phyloP scores from a whole-genome alignment of 2,113 vertebrate genomes.

The Cyanoliseus patagonus region DNA sequence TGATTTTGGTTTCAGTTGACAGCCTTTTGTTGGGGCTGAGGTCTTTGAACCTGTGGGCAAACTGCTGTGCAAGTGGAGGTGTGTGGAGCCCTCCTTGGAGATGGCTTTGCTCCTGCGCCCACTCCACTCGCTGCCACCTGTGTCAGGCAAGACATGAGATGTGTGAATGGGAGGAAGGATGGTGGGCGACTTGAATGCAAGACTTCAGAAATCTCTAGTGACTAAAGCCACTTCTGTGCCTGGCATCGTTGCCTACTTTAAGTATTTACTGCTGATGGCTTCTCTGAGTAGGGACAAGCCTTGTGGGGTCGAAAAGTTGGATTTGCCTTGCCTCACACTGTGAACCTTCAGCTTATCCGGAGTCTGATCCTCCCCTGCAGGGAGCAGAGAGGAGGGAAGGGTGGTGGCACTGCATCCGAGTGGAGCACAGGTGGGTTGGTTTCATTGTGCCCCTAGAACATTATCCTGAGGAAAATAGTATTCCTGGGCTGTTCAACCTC shows the following conservation, averaged over 20 bases:
- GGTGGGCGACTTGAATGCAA: accelerated
- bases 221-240: background rate
- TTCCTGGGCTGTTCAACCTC: slow-evolving; percentile 59
- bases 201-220: background rate
- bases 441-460: background rate
- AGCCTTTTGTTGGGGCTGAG: background rate
- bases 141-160: background rate
- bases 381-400: background rate
- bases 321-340: background rate
- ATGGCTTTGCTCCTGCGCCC: background rate
- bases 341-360: background rate
- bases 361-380: background rate
- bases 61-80: background rate
- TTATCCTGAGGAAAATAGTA: slow-evolving; percentile 24
- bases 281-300: background rate
- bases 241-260: background rate
- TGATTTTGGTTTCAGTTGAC: background rate
- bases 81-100: background rate
- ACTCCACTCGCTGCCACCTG: accelerated
- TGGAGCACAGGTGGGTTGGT: background rate
- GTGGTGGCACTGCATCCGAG: background rate
- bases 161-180: background rate
- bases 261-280: background rate
- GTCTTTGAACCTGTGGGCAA: background rate
- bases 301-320: background rate